A percentile compares a stretch with the other conserved stretches of the same genome.
phyloP scores from a whole-genome alignment of 2,113 vertebrate species.

The Saguinus imperator region DNA sequence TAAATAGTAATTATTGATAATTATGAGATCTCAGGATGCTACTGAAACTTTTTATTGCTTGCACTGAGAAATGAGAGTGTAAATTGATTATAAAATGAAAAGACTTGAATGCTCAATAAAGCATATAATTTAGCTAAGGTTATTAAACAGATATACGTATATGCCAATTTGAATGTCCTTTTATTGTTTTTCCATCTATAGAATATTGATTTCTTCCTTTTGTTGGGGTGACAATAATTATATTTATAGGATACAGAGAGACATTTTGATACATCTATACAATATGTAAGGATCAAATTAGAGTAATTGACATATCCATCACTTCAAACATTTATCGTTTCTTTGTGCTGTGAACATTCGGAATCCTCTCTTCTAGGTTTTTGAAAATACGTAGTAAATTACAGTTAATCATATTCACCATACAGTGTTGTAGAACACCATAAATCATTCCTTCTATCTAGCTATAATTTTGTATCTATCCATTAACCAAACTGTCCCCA shows the following conservation, averaged over 20 bases:
- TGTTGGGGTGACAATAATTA: background rate
- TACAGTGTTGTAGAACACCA: background rate
- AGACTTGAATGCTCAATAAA: background rate
- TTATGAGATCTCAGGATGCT: background rate
- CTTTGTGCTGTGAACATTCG: background rate
- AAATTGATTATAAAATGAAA: background rate
- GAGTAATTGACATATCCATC: background rate
- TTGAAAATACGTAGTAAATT: background rate
- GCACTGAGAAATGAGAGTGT: background rate
- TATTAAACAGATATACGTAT: background rate
- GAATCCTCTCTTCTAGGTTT: background rate
- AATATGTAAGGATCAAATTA: background rate
- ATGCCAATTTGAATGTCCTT: background rate
- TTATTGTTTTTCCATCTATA: background rate
- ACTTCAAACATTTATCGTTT: background rate
- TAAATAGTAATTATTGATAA: background rate
- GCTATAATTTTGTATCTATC: background rate
- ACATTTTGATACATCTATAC: background rate
- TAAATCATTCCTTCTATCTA: background rate
- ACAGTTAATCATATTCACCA: background rate
- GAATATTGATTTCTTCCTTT: background rate
- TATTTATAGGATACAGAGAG: background rate
- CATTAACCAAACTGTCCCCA: background rate
- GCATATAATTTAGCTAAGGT: background rate
- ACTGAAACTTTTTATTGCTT: background rate